A percentile compares a stretch with the other conserved stretches of the same genome.
phyloP scores from a whole-genome alignment of 1,140 invertebrate genomes.

The Ladona fulva region DNA sequence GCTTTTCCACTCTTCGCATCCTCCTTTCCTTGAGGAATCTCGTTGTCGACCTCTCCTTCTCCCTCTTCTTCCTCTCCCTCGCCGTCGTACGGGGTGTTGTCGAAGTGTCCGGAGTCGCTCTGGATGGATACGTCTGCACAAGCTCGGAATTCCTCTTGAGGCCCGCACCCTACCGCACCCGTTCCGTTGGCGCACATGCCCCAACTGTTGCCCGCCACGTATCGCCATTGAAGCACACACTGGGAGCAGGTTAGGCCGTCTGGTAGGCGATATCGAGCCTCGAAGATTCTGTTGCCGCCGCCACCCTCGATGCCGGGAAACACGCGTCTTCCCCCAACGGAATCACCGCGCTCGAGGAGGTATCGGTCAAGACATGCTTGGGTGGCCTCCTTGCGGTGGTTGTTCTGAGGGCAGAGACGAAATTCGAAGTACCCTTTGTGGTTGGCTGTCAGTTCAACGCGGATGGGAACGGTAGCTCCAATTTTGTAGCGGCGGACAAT shows the following conservation, averaged over 20 bases:
- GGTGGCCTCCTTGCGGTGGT: conserved; percentile 43
- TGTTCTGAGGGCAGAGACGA: conserved; percentile 60
- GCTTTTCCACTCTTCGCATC: conserved; percentile 23
- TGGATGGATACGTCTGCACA: conserved; percentile 70
- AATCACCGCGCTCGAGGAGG: conserved; percentile 48
- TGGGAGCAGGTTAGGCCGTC: conserved; percentile 58
- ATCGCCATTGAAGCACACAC: conserved; percentile 74
- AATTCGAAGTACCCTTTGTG: conserved; percentile 85
- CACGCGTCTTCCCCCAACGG: conserved; percentile 38
- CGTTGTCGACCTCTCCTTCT: conserved; percentile 13
- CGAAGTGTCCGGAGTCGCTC: conserved; percentile 26
- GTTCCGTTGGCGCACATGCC: conserved; percentile 42
- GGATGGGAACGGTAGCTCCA: conserved; percentile 55
- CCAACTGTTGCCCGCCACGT: conserved; percentile 50
- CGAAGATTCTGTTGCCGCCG: conserved; percentile 53
- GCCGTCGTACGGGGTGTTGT: conserved; percentile 28
- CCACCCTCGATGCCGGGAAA: conserved; percentile 52
- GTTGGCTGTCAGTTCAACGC: conserved; percentile 42
- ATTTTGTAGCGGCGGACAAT: conserved; percentile 65
- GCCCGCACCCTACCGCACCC: conserved; percentile 68
- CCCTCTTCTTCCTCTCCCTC: conserved; percentile 18
- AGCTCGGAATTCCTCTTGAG: conserved; percentile 77
- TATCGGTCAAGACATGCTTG: conserved; percentile 70
- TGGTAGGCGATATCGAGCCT: conserved; percentile 61
- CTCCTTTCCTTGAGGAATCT: conserved; percentile 23